Conservation (phyloP, 2,888 invertebrate genomes). For the Spatulosminthurus flaviceps region DNA sequence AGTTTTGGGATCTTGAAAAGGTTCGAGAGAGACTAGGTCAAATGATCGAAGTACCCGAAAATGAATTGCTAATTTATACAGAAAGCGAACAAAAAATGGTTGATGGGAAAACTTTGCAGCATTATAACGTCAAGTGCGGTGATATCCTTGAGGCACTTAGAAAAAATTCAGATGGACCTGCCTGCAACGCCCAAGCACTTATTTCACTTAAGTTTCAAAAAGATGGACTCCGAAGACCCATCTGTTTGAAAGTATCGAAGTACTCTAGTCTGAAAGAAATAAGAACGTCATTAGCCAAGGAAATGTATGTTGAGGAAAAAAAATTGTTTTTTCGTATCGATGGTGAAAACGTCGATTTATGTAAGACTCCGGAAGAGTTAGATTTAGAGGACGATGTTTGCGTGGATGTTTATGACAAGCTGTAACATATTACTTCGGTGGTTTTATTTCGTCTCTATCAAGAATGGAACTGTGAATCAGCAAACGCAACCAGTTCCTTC, state of each 20-base stretch:
- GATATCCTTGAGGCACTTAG: conserved; percentile 30
- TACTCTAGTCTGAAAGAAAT: conserved; percentile 35
- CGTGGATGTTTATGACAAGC: conserved; percentile 33
- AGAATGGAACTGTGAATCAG: too few species aligned
- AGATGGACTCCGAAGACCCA: conserved; percentile 21
- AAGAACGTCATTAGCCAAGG: conserved; percentile 12
- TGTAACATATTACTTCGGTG: too few species aligned
- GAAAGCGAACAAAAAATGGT: conserved; percentile 30
- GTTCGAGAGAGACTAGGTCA: conserved; percentile 21
- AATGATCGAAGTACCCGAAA: conserved; percentile 12
- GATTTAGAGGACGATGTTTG: conserved; percentile 36
- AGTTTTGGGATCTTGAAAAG: conserved; percentile 30
- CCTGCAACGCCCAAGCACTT: background rate
- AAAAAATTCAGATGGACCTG: background rate
- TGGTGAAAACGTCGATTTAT: conserved; percentile 29
- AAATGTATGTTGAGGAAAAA: conserved; percentile 16
- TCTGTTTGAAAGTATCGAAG: conserved; percentile 11
- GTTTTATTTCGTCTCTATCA: too few species aligned
- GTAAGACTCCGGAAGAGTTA: conserved; percentile 30
- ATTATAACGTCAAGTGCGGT: conserved; percentile 26
- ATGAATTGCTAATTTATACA: conserved; percentile 32
- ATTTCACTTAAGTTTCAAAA: conserved; percentile 43
- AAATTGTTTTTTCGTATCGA: conserved; percentile 33
- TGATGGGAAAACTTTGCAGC: conserved; percentile 37
- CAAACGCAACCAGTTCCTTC: too few species aligned